Percentiles rank a stretch among this genome's conserved stretches.
Conservation (phyloP, 2,113 vertebrate genomes). For the Peromyscus leucopus region DNA sequence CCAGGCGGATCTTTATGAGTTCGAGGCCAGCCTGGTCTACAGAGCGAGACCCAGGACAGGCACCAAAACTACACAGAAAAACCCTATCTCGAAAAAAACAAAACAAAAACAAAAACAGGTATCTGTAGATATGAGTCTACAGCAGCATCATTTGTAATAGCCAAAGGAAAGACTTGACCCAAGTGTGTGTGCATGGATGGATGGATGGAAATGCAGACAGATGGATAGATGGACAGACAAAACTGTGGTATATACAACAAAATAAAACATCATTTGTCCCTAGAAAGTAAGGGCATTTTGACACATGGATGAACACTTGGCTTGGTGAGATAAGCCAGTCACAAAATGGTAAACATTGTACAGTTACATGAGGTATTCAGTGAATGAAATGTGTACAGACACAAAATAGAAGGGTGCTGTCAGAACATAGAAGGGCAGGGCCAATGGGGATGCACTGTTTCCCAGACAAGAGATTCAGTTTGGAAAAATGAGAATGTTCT, state of each 20-base stretch:
- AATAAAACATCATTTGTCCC: background rate
- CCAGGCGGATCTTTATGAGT: no score
- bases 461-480: background rate
- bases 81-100: no score
- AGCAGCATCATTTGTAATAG: background rate
- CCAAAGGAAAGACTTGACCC: background rate
- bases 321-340: background rate
- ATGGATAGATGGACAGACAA: background rate
- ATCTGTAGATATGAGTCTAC: background rate
- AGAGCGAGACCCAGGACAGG: no score
- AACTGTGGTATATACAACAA: background rate
- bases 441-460: no score
- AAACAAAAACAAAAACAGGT: background rate
- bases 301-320: no score
- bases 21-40: no score
- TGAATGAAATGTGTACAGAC: background rate
- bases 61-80: no score
- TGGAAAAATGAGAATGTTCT: background rate
- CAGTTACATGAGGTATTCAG: background rate
- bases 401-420: background rate
- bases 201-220: background rate
- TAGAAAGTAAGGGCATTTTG: background rate
- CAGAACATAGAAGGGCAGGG: background rate
- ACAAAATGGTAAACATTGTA: background rate
- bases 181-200: background rate